Conservation (phyloP, 1,140 invertebrate species). For the Platyscapa corneri region DNA sequence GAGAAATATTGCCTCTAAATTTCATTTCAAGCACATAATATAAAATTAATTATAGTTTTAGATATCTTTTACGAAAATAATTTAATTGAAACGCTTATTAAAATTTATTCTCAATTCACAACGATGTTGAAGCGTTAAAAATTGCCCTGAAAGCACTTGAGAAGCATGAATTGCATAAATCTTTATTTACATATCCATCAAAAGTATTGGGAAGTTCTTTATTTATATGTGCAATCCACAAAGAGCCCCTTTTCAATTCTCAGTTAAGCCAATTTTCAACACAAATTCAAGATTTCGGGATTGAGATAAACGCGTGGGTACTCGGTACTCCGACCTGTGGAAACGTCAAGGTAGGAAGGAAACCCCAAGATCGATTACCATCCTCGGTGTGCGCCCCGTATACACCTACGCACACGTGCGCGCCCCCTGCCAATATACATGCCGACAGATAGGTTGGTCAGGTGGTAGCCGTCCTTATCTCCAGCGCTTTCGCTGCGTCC, state of each 20-base stretch:
- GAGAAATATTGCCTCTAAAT: no score
- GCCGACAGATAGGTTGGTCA: neutral
- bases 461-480: conserved; percentile 35
- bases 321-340: neutral
- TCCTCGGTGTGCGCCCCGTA: conserved; percentile 18
- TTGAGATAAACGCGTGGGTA: conserved; percentile 36
- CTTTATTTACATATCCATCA: no score
- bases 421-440: neutral
- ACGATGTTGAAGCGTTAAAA: no score
- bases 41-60: no score
- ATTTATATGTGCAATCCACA: neutral
- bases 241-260: conserved; percentile 32
- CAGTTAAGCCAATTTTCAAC: conserved; percentile 45
- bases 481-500: conserved; percentile 43
- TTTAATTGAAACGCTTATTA: no score
- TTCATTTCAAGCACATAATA: no score
- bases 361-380: conserved; percentile 58
- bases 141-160: no score
- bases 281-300: conserved; percentile 37
- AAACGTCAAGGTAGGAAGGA: conserved; percentile 42
- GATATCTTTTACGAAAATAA: no score
- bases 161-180: no score
- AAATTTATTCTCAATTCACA: no score
- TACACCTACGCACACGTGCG: no score
- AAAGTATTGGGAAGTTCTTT: no score